Evolutionary conservation across 1,140 invertebrate genomes (phyloP).

Genomic region (Planococcus citri): DNA sequence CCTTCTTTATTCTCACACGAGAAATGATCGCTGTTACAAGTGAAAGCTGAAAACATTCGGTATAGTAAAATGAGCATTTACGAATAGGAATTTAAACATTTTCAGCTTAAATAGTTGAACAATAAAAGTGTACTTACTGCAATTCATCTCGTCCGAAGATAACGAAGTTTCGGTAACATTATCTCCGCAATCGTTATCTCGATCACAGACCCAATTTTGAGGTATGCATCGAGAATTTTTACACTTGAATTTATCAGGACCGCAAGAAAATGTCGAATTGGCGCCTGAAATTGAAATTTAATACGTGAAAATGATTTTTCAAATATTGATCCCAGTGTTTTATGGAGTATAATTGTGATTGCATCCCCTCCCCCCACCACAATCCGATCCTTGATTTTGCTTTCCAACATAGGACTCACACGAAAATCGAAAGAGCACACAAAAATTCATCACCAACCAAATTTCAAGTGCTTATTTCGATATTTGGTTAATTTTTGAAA

Average conservation of each 20-base stretch:
- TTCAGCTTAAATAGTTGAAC: no score
- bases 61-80: background rate
- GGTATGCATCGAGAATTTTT: slow-evolving; percentile 55
- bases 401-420: no score
- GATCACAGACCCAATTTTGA: slow-evolving; percentile 63
- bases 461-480: no score
- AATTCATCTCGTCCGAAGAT: slow-evolving; percentile 40
- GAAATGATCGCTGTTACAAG: slow-evolving; percentile 25
- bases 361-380: no score
- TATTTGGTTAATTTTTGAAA: no score
- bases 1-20: slow-evolving; percentile 31
- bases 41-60: slow-evolving; percentile 22
- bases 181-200: slow-evolving; percentile 34
- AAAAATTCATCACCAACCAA: no score
- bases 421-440: no score
- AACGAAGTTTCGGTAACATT: slow-evolving; percentile 27
- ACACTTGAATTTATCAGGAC: slow-evolving; percentile 41
- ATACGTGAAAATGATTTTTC: background rate
- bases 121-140: slow-evolving; percentile 33
- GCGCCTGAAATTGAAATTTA: background rate
- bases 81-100: no score
- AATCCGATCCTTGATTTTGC: no score
- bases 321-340: no score
- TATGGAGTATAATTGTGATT: no score
- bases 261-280: background rate